Evolutionary conservation across 2,888 invertebrate species (phyloP).

Genomic region (Tipula confusa): DNA sequence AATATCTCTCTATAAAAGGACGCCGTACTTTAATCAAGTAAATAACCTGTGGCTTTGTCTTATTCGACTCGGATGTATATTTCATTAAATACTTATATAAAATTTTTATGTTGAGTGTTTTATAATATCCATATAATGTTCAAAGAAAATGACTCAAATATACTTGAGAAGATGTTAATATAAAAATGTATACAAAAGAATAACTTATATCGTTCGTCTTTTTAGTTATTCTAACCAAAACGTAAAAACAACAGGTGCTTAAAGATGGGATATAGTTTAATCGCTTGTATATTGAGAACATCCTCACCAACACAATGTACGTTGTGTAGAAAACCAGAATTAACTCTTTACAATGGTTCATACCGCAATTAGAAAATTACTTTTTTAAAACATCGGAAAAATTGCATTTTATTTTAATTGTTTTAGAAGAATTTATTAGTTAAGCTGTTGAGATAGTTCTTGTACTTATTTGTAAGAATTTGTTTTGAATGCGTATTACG

Average conservation of each 20-base stretch:
- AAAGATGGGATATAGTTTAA: constrained; percentile 3
- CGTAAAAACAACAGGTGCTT: not conserved
- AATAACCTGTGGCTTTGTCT: not conserved
- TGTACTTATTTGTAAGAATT: not conserved
- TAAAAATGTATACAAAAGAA: not conserved
- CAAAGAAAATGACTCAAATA: not conserved
- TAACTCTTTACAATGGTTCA: not conserved
- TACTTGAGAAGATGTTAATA: no score
- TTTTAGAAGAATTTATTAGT: not conserved
- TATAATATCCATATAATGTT: not conserved
- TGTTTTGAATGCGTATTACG: not conserved
- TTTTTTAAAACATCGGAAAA: not conserved
- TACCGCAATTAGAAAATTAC: not conserved
- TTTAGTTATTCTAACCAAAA: not conserved
- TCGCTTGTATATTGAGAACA: not conserved
- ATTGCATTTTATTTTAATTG: not conserved
- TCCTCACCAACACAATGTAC: not conserved
- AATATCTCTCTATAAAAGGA: not conserved
- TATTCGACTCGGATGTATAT: not conserved
- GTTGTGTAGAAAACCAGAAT: not conserved
- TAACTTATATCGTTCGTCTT: not conserved
- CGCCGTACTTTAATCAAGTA: not conserved
- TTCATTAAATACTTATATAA: not conserved
- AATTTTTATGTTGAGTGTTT: not conserved
- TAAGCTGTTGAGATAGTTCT: not conserved